These are phyloP conservation scores for Pangasianodon hypophthalmus DNA, from an alignment of 2,113 vertebrate genomes.

Conservation along the genomic window DNA sequence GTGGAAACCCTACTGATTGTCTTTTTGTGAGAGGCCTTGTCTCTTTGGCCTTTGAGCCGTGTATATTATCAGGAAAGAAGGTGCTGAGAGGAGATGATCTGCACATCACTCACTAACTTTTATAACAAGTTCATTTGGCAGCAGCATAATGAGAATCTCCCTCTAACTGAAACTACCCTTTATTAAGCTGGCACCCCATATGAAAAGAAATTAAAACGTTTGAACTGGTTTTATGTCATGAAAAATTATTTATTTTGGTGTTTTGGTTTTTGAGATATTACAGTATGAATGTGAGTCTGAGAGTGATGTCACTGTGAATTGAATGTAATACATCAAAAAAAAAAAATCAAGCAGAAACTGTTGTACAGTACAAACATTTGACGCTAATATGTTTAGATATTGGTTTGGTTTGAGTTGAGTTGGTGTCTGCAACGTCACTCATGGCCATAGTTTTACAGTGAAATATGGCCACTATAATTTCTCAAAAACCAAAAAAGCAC, in stretches of 20 bases:
- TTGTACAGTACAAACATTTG: not conserved
- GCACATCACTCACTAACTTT: not conserved
- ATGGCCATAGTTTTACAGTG: not conserved
- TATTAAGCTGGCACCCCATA: constrained; percentile 8
- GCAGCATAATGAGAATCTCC: constrained; percentile 1
- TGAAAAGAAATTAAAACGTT: not conserved
- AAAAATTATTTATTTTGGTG: not conserved
- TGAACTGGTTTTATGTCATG: not conserved
- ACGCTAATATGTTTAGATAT: not conserved
- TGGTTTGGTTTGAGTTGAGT: not conserved
- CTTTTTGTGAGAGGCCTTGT: not conserved
- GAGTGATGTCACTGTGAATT: not conserved
- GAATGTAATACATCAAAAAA: not conserved
- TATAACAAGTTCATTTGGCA: constrained; percentile 21
- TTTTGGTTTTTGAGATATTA: not conserved
- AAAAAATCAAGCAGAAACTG: not conserved
- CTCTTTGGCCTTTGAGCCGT: constrained; percentile 26
- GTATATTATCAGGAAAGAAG: constrained; percentile 44
- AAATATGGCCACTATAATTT: not conserved
- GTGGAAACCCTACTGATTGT: constrained; percentile 44
- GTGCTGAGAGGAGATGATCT: constrained; percentile 23
- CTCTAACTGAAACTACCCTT: constrained; percentile 29
- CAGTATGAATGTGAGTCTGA: not conserved
- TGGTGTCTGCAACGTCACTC: not conserved
- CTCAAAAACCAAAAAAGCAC: not conserved